phyloP scores from a whole-genome alignment of 2,888 invertebrate species.

The Melieria crassipennis region DNA sequence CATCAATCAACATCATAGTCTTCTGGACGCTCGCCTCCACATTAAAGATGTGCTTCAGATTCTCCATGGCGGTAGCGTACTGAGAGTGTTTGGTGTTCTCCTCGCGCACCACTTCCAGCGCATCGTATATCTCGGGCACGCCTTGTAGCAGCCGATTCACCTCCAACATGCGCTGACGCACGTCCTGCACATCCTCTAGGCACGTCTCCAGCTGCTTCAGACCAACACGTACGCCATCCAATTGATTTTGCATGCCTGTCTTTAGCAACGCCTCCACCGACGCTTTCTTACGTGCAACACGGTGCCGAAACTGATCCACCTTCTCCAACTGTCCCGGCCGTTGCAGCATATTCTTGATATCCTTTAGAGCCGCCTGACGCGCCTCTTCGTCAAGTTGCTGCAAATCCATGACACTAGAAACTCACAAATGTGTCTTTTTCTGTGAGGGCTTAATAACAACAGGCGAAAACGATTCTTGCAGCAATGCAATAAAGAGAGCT shows the following conservation, averaged over 20 bases:
- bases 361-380: slow-evolving; percentile 79
- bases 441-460: too few relatives aligned
- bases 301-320: slow-evolving; percentile 68
- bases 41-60: slow-evolving; percentile 96
- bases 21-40: slow-evolving; percentile 96
- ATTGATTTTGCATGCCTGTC: slow-evolving; percentile 97
- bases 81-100: slow-evolving; percentile 96
- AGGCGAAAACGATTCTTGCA: too few relatives aligned
- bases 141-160: slow-evolving; percentile 79
- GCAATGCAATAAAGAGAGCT: too few relatives aligned
- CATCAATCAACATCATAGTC: slow-evolving; percentile 92
- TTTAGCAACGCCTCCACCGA: slow-evolving; percentile 73
- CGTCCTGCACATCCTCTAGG: slow-evolving; percentile 83
- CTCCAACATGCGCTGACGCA: slow-evolving; percentile 76
- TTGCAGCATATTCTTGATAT: slow-evolving; percentile 92
- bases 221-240: slow-evolving; percentile 95
- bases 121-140: slow-evolving; percentile 82
- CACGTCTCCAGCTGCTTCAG: slow-evolving; percentile 89
- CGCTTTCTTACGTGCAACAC: slow-evolving; percentile 63
- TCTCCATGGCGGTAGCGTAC: slow-evolving; percentile 97
- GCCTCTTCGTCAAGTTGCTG: slow-evolving; percentile 82
- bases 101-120: slow-evolving; percentile 85
- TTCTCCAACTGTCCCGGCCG: slow-evolving; percentile 96
- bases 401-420: slow-evolving; percentile 63
- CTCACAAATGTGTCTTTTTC: background rate